Evolutionary conservation across 2,113 vertebrate genomes (phyloP).

Genomic region (Piliocolobus tephrosceles): DNA sequence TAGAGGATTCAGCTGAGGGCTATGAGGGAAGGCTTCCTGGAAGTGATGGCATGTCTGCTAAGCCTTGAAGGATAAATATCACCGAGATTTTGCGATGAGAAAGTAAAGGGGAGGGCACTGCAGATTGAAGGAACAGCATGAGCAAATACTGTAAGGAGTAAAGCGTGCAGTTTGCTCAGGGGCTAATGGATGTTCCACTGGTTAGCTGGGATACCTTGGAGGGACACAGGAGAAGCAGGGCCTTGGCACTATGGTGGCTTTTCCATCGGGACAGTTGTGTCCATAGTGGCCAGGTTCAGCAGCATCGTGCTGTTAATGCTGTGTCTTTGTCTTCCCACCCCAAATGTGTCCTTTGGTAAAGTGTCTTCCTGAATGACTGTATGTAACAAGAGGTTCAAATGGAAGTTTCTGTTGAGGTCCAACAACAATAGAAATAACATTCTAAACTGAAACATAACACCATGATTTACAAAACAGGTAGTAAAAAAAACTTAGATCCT

Average conservation of each 20-base stretch:
- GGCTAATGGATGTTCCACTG: background rate
- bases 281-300: background rate
- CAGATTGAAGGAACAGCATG: background rate
- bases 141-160: background rate
- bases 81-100: background rate
- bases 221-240: background rate
- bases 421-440: background rate
- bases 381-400: background rate
- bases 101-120: background rate
- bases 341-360: background rate
- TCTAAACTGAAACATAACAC: background rate
- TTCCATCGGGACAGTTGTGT: background rate
- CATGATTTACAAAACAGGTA: background rate
- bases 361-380: background rate
- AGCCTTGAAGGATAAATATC: background rate
- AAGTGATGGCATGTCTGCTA: background rate
- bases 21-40: background rate
- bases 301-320: background rate
- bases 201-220: background rate
- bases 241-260: background rate
- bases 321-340: background rate
- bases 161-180: background rate
- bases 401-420: background rate
- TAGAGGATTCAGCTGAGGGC: background rate
- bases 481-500: background rate